Evolutionary conservation across 2,113 vertebrate species (phyloP).

Genomic region (Tetrao urogallus): DNA sequence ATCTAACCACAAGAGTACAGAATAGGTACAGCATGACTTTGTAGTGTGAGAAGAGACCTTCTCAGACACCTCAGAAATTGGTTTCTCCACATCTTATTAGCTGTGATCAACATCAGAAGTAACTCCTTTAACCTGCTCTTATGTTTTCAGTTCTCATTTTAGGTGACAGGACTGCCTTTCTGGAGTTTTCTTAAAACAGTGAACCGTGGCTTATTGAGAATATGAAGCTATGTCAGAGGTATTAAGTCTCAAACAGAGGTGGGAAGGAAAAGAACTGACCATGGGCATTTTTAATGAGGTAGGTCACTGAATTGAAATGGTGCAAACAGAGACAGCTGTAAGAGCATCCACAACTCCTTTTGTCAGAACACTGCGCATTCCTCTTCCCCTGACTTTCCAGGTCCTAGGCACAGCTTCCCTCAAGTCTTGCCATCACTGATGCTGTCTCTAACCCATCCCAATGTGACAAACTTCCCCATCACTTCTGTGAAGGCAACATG

Average conservation of each 20-base stretch:
- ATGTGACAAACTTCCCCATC: background rate
- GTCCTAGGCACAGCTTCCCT: background rate
- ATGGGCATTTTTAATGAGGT: background rate
- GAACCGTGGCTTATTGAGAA: background rate
- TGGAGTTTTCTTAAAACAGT: background rate
- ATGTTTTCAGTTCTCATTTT: background rate
- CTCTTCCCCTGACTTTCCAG: background rate
- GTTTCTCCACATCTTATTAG: background rate
- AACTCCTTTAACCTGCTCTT: background rate
- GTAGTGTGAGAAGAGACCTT: background rate
- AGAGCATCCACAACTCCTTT: fast-evolving
- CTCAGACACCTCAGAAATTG: constrained; percentile 2
- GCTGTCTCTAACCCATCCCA: background rate
- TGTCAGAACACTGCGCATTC: background rate
- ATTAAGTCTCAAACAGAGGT: background rate
- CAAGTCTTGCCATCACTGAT: background rate
- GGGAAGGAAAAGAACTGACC: background rate
- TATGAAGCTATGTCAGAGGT: background rate
- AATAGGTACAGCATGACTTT: background rate
- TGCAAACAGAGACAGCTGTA: background rate
- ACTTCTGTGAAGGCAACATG: background rate
- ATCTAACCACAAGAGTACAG: background rate
- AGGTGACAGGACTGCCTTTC: background rate
- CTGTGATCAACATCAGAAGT: background rate
- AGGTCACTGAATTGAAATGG: background rate